These are phyloP conservation scores for Diadegma fenestrale DNA, from an alignment of 2,888 invertebrate species.

Conservation along the genomic window DNA sequence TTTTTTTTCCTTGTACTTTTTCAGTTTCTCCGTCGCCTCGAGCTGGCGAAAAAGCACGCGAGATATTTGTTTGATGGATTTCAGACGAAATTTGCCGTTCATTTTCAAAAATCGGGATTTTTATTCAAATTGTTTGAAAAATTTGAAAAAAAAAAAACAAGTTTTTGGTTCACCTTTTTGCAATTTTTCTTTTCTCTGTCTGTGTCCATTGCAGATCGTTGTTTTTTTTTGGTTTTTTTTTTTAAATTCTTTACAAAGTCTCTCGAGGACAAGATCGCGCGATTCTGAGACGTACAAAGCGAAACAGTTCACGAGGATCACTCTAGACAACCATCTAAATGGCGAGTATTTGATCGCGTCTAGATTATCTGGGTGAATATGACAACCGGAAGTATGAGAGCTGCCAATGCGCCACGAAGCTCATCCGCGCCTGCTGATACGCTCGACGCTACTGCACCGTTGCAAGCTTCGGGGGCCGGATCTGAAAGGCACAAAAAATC, in stretches of 20 bases:
- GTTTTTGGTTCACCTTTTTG: background rate
- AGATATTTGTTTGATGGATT: too few relatives aligned
- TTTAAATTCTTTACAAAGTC: slow-evolving; percentile 13
- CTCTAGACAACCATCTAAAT: slow-evolving; percentile 58
- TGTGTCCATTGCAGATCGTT: background rate
- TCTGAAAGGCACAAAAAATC: slow-evolving; percentile 74
- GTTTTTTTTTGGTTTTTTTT: background rate
- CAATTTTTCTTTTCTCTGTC: background rate
- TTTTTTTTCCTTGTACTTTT: slow-evolving; percentile 47
- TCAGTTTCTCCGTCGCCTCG: slow-evolving; percentile 31
- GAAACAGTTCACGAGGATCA: slow-evolving; percentile 64
- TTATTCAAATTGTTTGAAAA: background rate
- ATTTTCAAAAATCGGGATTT: background rate
- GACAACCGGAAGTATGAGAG: slow-evolving; percentile 75
- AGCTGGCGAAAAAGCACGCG: background rate
- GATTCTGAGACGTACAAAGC: slow-evolving; percentile 48
- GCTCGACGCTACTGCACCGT: slow-evolving; percentile 81
- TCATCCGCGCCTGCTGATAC: slow-evolving; percentile 79
- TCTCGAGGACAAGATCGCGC: slow-evolving; percentile 30
- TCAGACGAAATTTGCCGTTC: background rate
- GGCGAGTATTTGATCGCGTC: slow-evolving; percentile 45
- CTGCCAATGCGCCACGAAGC: slow-evolving; percentile 68
- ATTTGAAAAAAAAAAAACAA: background rate
- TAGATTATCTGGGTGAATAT: slow-evolving; percentile 76
- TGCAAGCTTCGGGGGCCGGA: slow-evolving; percentile 80